Evolutionary conservation across 2,797 vertebrate species (phyloP), one percentile per base, ranked within the genome.

Genomic region (Novumbra hubbsi): DNA sequence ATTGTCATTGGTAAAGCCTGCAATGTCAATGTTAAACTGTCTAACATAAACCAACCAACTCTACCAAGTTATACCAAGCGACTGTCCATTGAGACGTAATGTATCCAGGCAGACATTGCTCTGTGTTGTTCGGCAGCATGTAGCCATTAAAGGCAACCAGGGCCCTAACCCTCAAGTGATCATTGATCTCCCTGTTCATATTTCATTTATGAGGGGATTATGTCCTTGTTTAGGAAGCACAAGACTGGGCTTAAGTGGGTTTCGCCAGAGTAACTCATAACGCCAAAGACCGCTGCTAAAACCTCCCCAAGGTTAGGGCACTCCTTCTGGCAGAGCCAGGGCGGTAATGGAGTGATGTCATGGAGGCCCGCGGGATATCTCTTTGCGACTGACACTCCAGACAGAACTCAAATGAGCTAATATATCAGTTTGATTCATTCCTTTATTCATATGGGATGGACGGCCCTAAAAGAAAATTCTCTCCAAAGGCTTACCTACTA

Each of bases 171-270:
- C 91, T 89, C 85, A 91, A 30, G 92, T 84, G 91, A 80, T 87
- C 94, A 98, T 98, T 95, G 97, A 99, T 99, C 95, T 93, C 89
- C 91, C 94, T 93, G 94, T 95, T 98, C 96, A 98, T 99, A 96
- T 98, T 98, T 98, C 94, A 98, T 99, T 99, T 97, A 99, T 98
- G 96, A 97, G 95, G 93, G 95, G 95, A 97, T 97, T 98, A 97
- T 97, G 97, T 96, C 95, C 95, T 95, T 97, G 95, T 96, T 97
- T 96, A 96, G 96, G 94, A 97, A 97, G 94, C 93, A 95, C 91
- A 94, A 89, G 89, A 90, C 89, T 90, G 89, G 83, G 88, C 95
- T 96, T 95, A 95, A 97, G 93, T 96, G 93, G 90, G 88, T 94
- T 94, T 48, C 15, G 92, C 91, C 93, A 84, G 88, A 90, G 88